Evolutionary conservation across 2,888 invertebrate genomes (phyloP).

Genomic region (Sinotaia quadrata): DNA sequence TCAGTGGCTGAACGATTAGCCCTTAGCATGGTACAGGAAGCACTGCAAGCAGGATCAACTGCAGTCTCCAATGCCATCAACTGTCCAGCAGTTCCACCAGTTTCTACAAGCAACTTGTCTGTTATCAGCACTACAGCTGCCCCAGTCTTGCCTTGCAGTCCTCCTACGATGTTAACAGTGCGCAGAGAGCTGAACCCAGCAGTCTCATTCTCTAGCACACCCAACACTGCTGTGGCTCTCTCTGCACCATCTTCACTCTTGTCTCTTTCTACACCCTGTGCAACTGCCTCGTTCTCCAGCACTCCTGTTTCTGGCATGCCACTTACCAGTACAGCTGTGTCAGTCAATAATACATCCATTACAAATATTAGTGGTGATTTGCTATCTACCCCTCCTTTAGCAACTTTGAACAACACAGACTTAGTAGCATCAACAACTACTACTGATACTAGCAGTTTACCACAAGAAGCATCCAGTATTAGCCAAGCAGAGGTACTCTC

Average conservation of each 20-base stretch:
- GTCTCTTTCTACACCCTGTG: background rate
- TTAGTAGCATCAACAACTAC: background rate
- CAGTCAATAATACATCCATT: no score
- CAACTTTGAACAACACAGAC: no score
- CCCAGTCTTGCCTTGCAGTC: conserved; percentile 23
- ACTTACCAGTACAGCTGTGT: background rate
- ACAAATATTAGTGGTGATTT: no score
- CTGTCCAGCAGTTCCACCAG: background rate
- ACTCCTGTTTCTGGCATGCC: background rate
- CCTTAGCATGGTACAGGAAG: conserved; percentile 17
- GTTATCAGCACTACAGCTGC: background rate
- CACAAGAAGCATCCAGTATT: background rate
- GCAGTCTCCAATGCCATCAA: conserved; percentile 24
- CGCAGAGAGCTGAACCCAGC: conserved; percentile 25
- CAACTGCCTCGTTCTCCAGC: background rate
- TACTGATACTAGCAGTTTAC: background rate
- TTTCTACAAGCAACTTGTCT: background rate
- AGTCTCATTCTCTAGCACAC: conserved; percentile 7
- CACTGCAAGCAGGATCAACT: conserved; percentile 28
- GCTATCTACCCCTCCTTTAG: no score
- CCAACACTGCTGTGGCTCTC: background rate
- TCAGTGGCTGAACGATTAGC: conserved; percentile 6
- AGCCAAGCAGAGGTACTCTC: no score
- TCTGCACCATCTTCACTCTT: background rate
- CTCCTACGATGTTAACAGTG: conserved; percentile 29